These are phyloP conservation scores for Mnemiopsis leidyi DNA, from an alignment of 37 sponge, comb jelly and placozoan species.

Conservation along the genomic window DNA sequence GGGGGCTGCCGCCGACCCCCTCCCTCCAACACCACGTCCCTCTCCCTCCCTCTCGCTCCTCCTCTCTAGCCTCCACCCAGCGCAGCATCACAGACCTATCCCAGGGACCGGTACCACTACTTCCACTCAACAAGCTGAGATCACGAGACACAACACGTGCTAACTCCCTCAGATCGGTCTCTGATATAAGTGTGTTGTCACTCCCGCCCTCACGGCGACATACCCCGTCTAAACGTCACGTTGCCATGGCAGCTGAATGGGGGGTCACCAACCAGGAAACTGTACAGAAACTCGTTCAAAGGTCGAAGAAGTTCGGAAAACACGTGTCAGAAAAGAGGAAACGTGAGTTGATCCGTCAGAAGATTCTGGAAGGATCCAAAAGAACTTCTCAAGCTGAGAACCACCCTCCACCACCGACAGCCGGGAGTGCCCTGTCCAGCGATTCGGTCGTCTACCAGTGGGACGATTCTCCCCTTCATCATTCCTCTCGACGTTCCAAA, in stretches of 20 bases:
- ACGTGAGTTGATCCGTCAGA: not conserved
- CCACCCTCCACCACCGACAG: not conserved
- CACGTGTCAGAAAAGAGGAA: not conserved
- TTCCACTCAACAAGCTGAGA: slow-evolving; percentile 16
- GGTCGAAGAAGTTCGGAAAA: slow-evolving; percentile 50
- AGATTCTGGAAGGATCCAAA: not conserved
- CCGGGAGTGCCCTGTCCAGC: not conserved
- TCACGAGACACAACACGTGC: not conserved
- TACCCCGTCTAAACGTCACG: not conserved
- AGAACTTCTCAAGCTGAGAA: not conserved
- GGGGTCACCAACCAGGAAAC: not conserved
- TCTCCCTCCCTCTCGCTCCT: slow-evolving; percentile 31
- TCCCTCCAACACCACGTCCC: slow-evolving; percentile 19
- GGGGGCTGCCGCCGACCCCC: slow-evolving; percentile 28
- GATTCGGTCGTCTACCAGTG: not conserved
- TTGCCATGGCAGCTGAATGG: not conserved
- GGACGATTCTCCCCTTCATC: not conserved
- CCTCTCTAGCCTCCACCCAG: not conserved
- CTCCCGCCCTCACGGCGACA: not conserved
- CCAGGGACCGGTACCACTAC: not conserved
- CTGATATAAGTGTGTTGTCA: slow-evolving; percentile 15
- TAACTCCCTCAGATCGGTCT: not conserved
- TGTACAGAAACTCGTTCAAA: not conserved
- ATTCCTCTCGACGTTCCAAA: not conserved
- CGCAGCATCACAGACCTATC: not conserved